These are phyloP conservation scores for Equus przewalskii DNA, from an alignment of 2,113 vertebrate genomes.

Conservation along the genomic window DNA sequence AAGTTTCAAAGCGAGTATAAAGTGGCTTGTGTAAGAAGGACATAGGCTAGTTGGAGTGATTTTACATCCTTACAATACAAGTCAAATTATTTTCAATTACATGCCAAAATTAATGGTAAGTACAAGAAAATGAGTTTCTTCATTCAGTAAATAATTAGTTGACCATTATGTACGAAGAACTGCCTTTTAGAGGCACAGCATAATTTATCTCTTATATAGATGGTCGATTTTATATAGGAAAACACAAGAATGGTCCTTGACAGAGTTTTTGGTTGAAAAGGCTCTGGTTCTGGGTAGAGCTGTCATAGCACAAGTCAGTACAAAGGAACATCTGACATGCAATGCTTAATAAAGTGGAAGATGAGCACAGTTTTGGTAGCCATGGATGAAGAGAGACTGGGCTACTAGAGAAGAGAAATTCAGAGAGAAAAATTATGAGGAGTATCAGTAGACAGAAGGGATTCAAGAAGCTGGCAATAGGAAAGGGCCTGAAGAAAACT, in stretches of 20 bases:
- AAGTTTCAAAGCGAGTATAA: background rate
- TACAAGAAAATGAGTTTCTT: background rate
- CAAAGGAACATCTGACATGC: background rate
- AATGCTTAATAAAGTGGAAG: background rate
- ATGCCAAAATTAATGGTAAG: background rate
- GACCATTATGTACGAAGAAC: background rate
- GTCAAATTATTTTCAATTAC: background rate
- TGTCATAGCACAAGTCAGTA: background rate
- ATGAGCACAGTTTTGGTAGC: background rate
- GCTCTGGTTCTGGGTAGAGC: background rate
- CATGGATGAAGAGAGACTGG: background rate
- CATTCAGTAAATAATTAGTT: background rate
- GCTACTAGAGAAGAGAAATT: background rate
- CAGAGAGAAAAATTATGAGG: background rate
- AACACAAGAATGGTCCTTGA: background rate
- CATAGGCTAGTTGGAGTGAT: background rate
- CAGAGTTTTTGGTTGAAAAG: background rate
- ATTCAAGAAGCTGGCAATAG: background rate
- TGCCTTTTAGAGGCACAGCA: background rate
- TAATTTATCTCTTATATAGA: background rate
- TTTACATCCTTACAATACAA: background rate
- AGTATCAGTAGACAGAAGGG: background rate
- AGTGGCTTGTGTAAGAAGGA: background rate
- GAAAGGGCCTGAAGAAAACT: background rate
- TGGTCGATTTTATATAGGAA: background rate